These are phyloP conservation scores for Syrista parreyssii DNA, from an alignment of 2,888 invertebrate species.

Conservation along the genomic window DNA sequence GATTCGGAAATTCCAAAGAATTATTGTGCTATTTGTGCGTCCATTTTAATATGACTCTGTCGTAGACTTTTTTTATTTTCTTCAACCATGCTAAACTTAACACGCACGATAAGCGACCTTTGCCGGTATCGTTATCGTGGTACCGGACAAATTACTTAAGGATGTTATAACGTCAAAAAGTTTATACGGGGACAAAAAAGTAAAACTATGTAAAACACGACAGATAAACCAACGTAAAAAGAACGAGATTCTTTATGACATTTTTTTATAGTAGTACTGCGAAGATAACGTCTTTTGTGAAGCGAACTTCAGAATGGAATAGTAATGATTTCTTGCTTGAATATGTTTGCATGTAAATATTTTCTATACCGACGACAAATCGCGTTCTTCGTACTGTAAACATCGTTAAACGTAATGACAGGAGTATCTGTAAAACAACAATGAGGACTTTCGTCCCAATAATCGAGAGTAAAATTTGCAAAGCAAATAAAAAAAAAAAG, in stretches of 20 bases:
- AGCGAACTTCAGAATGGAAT: not conserved
- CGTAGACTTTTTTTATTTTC: not conserved
- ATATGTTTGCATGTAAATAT: not conserved
- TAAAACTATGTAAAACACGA: not conserved
- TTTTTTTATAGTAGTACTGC: not conserved
- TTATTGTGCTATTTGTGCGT: not conserved
- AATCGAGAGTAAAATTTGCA: not conserved
- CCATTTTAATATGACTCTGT: not conserved
- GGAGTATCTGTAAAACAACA: not conserved
- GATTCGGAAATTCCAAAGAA: not conserved
- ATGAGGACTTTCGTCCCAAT: not conserved
- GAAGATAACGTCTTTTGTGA: not conserved
- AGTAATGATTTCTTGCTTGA: not conserved
- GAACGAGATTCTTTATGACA: not conserved
- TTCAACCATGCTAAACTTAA: not conserved
- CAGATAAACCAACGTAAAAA: not conserved
- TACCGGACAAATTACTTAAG: not conserved
- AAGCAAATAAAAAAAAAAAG: no score
- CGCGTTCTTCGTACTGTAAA: not conserved
- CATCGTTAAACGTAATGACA: not conserved
- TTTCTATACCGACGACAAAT: not conserved
- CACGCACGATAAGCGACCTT: not conserved
- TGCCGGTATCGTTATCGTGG: not conserved
- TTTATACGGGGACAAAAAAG: not conserved
- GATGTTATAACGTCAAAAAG: not conserved